Base-by-base conservation (phyloP, 2,797 vertebrate species). In the Distichodus sexfasciatus region DNA sequence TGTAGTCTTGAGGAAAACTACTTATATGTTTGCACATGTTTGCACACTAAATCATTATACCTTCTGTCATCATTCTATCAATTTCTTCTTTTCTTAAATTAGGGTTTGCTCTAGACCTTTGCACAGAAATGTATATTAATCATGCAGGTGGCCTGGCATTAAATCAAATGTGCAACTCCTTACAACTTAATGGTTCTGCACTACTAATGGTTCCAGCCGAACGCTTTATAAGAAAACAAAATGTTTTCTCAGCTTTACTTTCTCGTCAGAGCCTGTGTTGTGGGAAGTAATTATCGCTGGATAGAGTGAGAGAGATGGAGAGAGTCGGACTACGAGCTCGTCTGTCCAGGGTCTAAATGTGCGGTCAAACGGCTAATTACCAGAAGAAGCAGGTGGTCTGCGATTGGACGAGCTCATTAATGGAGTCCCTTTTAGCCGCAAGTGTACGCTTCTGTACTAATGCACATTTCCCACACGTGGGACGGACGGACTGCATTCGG, bases 301-400 rank as follows among this genome's bases (percentile, higher is more conserved):
- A 19, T 1, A 35, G 14, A 19, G 53, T 19, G 35, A 19, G 33
- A 47, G 7, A n/a, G 7, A n/a, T n/a, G 19, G 24, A 50, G 71
- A 55, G 66, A 46, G 29, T 36, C 10, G 28, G 41, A 77, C 15
- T 63, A 28, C 3, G 11, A 46, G 29, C 23, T 9, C 1, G 51
- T 61, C 82, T 66, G 78, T 28, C 40, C n/a, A 21, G 21, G 28
- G 38, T 55, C 59, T 81, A 82, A 86, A 74, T 83, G 83, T 82
- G 83, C 10, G n/a, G 31, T 59, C 82, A 84, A 85, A 86, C 81
- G 78, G 79, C 82, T 86, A 87, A 89, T 89, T 87, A 87, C 81
- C 83, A 82, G 66, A 85, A 86, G 81, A 87, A 88, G 82, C 85
- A 87, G 87, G 84, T 90, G 86, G 87, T 84, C 83, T 79, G 82